phyloP scores from a whole-genome alignment of 2,797 vertebrate genomes.

The Propithecus deckenii region DNA sequence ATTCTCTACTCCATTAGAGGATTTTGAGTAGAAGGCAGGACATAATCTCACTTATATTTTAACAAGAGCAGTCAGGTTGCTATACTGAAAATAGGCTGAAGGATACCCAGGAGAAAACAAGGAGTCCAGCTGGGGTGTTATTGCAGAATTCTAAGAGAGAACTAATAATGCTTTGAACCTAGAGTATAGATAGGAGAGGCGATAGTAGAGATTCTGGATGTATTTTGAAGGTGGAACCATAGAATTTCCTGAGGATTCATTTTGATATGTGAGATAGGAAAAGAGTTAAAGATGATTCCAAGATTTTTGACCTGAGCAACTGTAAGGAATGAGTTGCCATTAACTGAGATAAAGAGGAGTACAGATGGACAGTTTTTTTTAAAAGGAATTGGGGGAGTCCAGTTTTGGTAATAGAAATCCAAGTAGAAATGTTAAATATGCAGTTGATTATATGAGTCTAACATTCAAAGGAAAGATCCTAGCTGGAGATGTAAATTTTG shows the following conservation, averaged over 20 bases:
- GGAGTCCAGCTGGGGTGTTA: neutral
- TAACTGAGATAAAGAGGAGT: neutral
- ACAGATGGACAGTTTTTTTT: neutral
- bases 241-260: neutral
- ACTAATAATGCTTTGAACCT: neutral
- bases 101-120: neutral
- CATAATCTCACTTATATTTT: constrained; percentile 19
- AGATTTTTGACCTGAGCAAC: neutral
- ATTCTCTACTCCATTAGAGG: neutral
- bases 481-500: neutral
- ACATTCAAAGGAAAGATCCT: neutral
- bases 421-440: neutral
- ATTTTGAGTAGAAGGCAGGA: neutral
- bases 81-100: neutral
- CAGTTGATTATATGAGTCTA: neutral
- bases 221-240: neutral
- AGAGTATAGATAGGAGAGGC: neutral
- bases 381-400: neutral
- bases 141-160: neutral
- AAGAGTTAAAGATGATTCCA: constrained; percentile 13
- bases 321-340: neutral
- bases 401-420: constrained; percentile 3
- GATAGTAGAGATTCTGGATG: neutral
- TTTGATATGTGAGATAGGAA: neutral
- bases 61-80: neutral